A percentile compares a stretch with the other conserved stretches of the same genome.
Conservation (phyloP, 2,797 vertebrate species). For the Leucoraja ocellata region DNA sequence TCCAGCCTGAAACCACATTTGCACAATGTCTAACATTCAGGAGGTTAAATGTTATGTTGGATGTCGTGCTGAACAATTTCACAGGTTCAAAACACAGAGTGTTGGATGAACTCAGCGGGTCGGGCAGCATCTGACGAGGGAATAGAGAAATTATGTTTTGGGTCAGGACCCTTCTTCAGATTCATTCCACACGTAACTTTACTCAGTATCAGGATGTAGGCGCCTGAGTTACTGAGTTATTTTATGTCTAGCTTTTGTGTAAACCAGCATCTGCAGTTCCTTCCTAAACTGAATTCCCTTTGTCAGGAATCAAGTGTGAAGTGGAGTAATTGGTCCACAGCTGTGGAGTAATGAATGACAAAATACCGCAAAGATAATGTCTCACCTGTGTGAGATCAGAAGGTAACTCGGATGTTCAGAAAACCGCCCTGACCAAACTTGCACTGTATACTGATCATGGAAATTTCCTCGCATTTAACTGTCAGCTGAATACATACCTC, state of each 20-base stretch:
- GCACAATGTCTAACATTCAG: neutral
- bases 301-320: constrained; percentile 15
- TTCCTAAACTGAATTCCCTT: neutral
- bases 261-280: no score
- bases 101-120: no score
- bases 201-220: neutral
- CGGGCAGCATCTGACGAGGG: no score
- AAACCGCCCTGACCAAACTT: neutral
- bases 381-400: neutral
- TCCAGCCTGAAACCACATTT: neutral
- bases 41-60: neutral
- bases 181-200: neutral
- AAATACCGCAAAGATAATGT: neutral
- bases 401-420: neutral
- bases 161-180: no score
- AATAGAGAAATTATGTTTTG: no score
- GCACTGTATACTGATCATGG: neutral
- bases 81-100: no score
- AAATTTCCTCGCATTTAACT: neutral
- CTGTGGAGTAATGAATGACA: neutral
- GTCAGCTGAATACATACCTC: neutral
- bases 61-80: neutral
- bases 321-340: neutral
- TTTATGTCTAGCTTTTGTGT: no score
- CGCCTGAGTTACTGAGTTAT: no score